Conservation (phyloP, 2,888 invertebrate species). For the Onchidella celtica region DNA sequence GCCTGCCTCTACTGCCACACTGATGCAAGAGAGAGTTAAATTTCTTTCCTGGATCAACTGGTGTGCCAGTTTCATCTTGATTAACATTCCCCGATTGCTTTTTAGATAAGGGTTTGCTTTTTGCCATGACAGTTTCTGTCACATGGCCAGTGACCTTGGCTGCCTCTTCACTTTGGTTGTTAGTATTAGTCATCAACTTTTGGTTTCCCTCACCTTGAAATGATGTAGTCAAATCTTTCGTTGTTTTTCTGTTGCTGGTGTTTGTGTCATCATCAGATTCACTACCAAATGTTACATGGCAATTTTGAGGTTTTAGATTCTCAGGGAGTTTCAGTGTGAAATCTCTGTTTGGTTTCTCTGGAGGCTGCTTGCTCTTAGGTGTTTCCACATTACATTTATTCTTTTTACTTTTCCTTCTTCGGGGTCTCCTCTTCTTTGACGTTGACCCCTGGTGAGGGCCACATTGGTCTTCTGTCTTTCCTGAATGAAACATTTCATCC, state of each 20-base stretch:
- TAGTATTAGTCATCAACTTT: neutral
- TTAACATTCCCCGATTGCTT: neutral
- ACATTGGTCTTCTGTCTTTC: no score
- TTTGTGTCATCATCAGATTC: constrained; percentile 6
- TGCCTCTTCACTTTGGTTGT: neutral
- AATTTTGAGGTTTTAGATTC: constrained; percentile 15
- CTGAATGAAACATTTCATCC: no score
- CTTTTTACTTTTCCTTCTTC: constrained; percentile 18
- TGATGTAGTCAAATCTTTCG: neutral
- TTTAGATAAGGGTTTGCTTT: neutral
- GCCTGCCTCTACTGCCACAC: constrained; percentile 21
- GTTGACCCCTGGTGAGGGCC: no score
- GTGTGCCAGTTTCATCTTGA: neutral
- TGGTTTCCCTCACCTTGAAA: neutral
- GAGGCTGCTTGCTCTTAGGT: no score
- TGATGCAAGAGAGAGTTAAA: constrained; percentile 9
- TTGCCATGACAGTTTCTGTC: neutral
- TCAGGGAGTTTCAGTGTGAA: constrained; percentile 28
- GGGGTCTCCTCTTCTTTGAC: constrained; percentile 17
- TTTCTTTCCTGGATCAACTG: constrained; percentile 19
- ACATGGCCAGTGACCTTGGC: neutral
- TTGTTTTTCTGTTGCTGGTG: neutral
- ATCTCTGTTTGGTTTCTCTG: neutral
- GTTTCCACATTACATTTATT: neutral
- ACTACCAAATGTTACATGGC: constrained; percentile 7